Evolutionary conservation across 1,140 invertebrate genomes (phyloP).

Genomic region (Cepaea nemoralis): DNA sequence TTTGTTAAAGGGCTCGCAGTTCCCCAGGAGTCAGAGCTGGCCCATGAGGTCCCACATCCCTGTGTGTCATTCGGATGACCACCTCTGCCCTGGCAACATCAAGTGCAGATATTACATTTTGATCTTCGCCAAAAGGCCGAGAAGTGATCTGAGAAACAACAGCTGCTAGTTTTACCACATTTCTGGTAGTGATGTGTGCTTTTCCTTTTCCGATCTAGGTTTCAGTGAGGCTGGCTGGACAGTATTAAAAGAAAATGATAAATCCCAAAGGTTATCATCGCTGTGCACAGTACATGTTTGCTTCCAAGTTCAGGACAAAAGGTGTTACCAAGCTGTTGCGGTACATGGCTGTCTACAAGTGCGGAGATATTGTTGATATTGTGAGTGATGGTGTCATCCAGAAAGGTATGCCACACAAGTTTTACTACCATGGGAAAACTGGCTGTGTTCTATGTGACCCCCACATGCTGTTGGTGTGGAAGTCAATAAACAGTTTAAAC

Average conservation of each 20-base stretch:
- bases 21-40: no score
- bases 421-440: slow-evolving; percentile 94
- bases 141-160: no score
- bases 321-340: slow-evolving; percentile 95
- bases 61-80: no score
- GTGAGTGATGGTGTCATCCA: slow-evolving; percentile 99
- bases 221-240: no score
- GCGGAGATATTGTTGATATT: slow-evolving; percentile 99
- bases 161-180: no score
- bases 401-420: slow-evolving; percentile 99
- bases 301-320: slow-evolving; percentile 92
- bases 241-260: slow-evolving; percentile 60
- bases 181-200: no score
- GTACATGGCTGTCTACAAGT: slow-evolving; percentile 96
- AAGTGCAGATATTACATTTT: no score
- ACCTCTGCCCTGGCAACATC: no score
- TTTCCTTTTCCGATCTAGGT: no score
- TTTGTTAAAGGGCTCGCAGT: no score
- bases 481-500: slow-evolving; percentile 97
- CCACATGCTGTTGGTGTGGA: slow-evolving; percentile 96
- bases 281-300: slow-evolving; percentile 97
- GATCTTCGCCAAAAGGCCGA: no score
- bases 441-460: slow-evolving; percentile 98
- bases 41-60: no score
- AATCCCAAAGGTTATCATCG: slow-evolving; percentile 89